Evolutionary conservation across 2,888 invertebrate species (phyloP), one percentile per base, ranked within the genome.

Genomic region (Sinhomidia bicolor): DNA sequence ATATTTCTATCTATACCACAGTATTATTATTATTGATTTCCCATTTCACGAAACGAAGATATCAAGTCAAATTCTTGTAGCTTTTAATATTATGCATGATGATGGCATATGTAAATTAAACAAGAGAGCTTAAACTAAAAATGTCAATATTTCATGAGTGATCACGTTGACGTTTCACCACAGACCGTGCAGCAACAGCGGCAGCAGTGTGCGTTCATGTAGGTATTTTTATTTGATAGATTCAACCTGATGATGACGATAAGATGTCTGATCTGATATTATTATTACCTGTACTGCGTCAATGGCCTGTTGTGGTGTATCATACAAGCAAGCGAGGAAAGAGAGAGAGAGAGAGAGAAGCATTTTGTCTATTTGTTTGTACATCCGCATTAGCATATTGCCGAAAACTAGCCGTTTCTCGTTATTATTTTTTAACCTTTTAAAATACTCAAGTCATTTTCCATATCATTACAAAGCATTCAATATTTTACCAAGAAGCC

Each of bases 71-170:
- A 71, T 36, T 71, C 41, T 41, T 20, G 14, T 26, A 14, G 26
- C 44, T 51, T 76, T 17, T 29, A 36, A 14, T 9, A 41, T 79
- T 14, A 57, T 29, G 20, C 29, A 80, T 41, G 60, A 41, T 41
- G 74, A 74, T 54, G 80, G 14, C 32, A 51, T 41, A 60, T 60
- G 12, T 26, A 74, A 47, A 74, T 74, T 74, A 74, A 74, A n/a
- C 26, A 44, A 79, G 41, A 68, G 20, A 51, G 57, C 51, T 44
- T 20, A 74, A 29, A 57, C 85, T 79, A 32, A 79, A 79, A 71
- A 71, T 86, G 86, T 80, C 86, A 86, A 80, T 57, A 71, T 71
- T 80, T 86, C 80, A 79, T 79, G 79, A 85, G 71, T 79, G 68
- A 85, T 85, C 68, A 32, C 23, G 41, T 65, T 71, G 79, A 26